A percentile compares a stretch with the other conserved stretches of the same genome.
phyloP scores from a whole-genome alignment of 2,113 vertebrate species.

The Ciconia stormi region DNA sequence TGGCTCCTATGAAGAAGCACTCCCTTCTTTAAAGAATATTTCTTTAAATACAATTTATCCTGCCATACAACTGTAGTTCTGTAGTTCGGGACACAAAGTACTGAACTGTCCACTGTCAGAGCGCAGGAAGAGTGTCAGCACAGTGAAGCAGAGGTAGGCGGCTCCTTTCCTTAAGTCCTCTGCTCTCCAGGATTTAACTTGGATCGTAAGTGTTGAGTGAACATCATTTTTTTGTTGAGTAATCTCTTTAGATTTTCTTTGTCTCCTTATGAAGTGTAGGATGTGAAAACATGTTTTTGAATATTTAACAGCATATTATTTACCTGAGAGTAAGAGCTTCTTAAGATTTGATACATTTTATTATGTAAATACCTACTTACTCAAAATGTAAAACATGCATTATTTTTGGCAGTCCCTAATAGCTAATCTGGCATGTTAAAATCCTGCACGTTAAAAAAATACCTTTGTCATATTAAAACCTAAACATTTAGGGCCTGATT shows the following conservation, averaged over 20 bases:
- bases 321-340: slow-evolving; percentile 31
- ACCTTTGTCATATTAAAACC: background rate
- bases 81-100: background rate
- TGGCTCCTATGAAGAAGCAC: background rate
- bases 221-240: background rate
- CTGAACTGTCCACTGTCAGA: background rate
- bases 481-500: slow-evolving; percentile 16
- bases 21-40: background rate
- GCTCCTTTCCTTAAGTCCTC: background rate
- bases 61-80: background rate
- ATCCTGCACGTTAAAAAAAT: background rate
- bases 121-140: background rate
- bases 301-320: slow-evolving; percentile 44
- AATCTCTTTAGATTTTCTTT: slow-evolving; percentile 7
- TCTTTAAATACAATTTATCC: background rate
- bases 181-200: background rate
- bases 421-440: background rate
- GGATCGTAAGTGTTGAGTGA: background rate
- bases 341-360: slow-evolving; percentile 50
- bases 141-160: background rate
- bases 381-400: slow-evolving; percentile 32
- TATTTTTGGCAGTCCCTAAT: slow-evolving; percentile 24
- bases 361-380: slow-evolving; percentile 53
- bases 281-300: background rate
- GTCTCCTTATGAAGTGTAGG: slow-evolving; percentile 10